These are phyloP conservation scores for Chelonoidis abingdonii DNA, from an alignment of 2,113 vertebrate species.

Conservation along the genomic window DNA sequence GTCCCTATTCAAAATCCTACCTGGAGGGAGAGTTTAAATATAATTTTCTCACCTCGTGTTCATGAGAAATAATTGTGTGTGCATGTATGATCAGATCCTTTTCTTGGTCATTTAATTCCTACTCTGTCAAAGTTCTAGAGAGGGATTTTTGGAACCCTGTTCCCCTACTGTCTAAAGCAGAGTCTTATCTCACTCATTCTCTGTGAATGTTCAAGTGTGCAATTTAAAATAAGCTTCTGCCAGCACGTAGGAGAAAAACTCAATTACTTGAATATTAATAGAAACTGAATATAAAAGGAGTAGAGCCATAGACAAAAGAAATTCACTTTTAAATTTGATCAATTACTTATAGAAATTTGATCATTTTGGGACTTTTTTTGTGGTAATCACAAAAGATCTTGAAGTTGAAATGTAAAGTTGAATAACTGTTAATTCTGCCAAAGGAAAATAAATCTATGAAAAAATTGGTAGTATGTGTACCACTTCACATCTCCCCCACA, in stretches of 20 bases:
- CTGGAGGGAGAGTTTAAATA: not conserved
- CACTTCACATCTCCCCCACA: rapidly evolving
- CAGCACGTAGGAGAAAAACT: not conserved
- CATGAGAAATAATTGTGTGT: not conserved
- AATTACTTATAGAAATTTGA: not conserved
- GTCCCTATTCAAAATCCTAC: not conserved
- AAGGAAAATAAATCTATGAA: not conserved
- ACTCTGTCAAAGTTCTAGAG: not conserved
- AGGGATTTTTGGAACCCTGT: not conserved
- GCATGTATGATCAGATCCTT: not conserved
- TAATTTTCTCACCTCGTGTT: not conserved
- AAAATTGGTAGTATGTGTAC: not conserved
- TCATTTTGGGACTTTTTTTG: not conserved
- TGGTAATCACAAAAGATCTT: not conserved
- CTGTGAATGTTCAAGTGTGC: not conserved
- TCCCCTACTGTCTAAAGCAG: not conserved
- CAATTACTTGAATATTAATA: not conserved
- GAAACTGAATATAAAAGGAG: not conserved
- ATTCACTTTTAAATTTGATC: not conserved
- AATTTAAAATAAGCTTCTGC: not conserved
- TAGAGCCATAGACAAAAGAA: not conserved
- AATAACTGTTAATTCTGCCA: not conserved
- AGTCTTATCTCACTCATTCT: not conserved
- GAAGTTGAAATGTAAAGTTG: not conserved
- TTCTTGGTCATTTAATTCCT: not conserved